Percentiles rank a stretch among this genome's conserved stretches.
These are phyloP conservation scores for Aulostomus chinensis DNA, from an alignment of 2,797 vertebrate species.

Conservation along the genomic window DNA sequence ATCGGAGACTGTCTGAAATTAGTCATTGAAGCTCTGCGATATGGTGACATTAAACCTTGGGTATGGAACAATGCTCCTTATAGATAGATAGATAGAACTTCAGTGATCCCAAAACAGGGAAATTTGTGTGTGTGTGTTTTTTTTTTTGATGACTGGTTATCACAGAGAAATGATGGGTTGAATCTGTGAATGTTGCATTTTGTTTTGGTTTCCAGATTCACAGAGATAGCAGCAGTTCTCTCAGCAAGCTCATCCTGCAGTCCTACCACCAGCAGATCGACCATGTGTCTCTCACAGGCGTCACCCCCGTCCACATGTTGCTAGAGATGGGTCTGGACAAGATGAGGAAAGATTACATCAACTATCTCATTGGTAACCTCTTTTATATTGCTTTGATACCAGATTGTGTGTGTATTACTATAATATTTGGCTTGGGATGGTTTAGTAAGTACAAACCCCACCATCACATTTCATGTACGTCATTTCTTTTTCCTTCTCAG, in stretches of 20 bases:
- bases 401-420: not conserved
- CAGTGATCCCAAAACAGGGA: no score
- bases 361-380: constrained; percentile 89
- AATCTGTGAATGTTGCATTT: not conserved
- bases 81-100: no score
- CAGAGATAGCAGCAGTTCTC: constrained; percentile 89
- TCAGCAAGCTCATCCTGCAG: constrained; percentile 90
- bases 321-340: constrained; percentile 96
- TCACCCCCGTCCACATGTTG: constrained; percentile 88
- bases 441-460: no score
- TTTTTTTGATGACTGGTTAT: not conserved
- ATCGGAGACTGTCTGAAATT: constrained; percentile 86
- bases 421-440: no score
- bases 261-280: constrained; percentile 88
- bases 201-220: constrained; percentile 82
- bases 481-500: constrained; percentile 70
- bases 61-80: constrained; percentile 81
- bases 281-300: constrained; percentile 81
- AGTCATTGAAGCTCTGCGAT: constrained; percentile 84
- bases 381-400: not conserved
- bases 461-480: no score
- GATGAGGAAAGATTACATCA: constrained; percentile 95
- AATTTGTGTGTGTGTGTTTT: no score
- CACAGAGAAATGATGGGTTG: not conserved
- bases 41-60: constrained; percentile 91